phyloP scores from a whole-genome alignment of 2,797 vertebrate species.

The Gymnoscopelus braueri region DNA sequence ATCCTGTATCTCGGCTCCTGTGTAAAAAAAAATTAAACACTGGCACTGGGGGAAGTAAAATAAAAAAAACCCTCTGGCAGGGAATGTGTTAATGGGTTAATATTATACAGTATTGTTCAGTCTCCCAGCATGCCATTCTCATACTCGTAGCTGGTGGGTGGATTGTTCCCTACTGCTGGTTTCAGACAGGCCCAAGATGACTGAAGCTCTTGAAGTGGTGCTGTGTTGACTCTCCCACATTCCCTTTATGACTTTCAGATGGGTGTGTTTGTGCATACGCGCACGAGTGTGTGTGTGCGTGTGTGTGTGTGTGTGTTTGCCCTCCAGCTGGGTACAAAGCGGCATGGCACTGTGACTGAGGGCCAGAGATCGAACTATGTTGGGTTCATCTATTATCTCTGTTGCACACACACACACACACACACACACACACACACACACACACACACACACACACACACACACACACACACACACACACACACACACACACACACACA shows the following conservation, averaged over 20 bases:
- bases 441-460: slow-evolving; percentile 8
- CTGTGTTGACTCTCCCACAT: slow-evolving; percentile 29
- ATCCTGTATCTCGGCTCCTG: too few relatives aligned
- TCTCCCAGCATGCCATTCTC: not conserved
- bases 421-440: slow-evolving; percentile 33
- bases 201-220: slow-evolving; percentile 38
- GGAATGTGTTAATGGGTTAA: too few relatives aligned
- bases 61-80: too few relatives aligned
- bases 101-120: too few relatives aligned
- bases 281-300: slow-evolving; percentile 38
- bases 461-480: slow-evolving; percentile 41
- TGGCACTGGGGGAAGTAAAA: too few relatives aligned
- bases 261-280: slow-evolving; percentile 38
- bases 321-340: slow-evolving; percentile 60
- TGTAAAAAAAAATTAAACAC: too few relatives aligned
- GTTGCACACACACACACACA: slow-evolving; percentile 10
- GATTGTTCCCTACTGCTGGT: slow-evolving; percentile 14
- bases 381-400: slow-evolving; percentile 34
- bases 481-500: slow-evolving; percentile 2
- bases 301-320: slow-evolving; percentile 8
- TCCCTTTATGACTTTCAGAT: slow-evolving; percentile 67
- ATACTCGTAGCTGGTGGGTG: slow-evolving; percentile 7
- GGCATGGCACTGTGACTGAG: slow-evolving; percentile 41
- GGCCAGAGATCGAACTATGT: slow-evolving; percentile 49
- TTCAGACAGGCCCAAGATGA: slow-evolving; percentile 18